A percentile compares a stretch with the other conserved stretches of the same genome.
phyloP scores from a whole-genome alignment of 2,888 invertebrate genomes.

The Pherbina coryleti region DNA sequence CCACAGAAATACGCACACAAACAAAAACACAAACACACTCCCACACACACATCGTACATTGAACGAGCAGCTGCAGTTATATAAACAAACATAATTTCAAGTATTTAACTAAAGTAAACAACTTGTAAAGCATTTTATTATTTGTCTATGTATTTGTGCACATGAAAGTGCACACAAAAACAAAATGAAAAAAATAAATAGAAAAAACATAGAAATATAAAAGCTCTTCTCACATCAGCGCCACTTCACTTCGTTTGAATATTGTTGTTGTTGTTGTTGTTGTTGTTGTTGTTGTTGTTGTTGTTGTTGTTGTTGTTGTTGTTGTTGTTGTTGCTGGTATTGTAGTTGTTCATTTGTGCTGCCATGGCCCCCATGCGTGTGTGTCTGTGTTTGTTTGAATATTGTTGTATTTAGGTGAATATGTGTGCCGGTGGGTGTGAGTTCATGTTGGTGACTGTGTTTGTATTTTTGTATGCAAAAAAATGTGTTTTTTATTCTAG shows the following conservation, averaged over 20 bases:
- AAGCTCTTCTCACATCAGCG: conserved; percentile 23
- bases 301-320: too few species aligned
- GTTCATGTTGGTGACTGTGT: neutral
- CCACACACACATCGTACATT: neutral
- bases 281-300: conserved; percentile 13
- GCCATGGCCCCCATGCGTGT: neutral
- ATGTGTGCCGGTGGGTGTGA: neutral
- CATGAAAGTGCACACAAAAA: too few species aligned
- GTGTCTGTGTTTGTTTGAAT: neutral
- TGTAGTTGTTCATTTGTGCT: neutral
- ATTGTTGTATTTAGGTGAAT: neutral
- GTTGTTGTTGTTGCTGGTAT: neutral
- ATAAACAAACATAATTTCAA: conserved; percentile 42
- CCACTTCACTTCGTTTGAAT: conserved; percentile 21
- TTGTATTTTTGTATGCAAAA: neutral
- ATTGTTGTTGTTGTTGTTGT: conserved; percentile 14
- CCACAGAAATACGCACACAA: conserved; percentile 9
- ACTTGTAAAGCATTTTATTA: conserved; percentile 47
- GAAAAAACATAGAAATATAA: neutral
- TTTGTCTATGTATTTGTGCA: conserved; percentile 28
- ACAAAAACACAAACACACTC: conserved; percentile 44
- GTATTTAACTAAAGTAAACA: conserved; percentile 48
- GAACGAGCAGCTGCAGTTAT: conserved; percentile 6
- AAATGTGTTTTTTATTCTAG: neutral
- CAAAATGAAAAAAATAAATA: neutral